Percentiles rank a stretch among this genome's conserved stretches.
phyloP scores from a whole-genome alignment of 2,113 vertebrate species.

The Porphyrio hochstetteri region DNA sequence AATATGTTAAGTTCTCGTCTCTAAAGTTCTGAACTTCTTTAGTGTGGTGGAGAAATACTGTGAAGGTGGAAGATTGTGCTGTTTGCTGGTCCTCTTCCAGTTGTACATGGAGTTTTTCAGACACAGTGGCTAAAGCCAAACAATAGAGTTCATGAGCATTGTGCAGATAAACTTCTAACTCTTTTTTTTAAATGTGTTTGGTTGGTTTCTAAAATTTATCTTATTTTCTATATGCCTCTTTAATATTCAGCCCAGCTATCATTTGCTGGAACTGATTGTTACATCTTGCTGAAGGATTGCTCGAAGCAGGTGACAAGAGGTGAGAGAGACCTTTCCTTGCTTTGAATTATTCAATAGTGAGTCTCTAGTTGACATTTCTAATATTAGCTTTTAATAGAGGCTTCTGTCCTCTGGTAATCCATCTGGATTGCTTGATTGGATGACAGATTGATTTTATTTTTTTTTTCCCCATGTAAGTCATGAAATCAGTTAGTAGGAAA shows the following conservation, averaged over 20 bases:
- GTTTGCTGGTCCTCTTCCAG: background rate
- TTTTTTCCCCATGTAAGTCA: background rate
- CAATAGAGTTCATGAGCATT: background rate
- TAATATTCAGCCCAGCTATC: background rate
- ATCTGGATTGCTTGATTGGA: conserved; percentile 3
- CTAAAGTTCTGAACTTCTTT: background rate
- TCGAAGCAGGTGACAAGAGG: background rate
- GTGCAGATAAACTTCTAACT: background rate
- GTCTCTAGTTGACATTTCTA: conserved; percentile 13
- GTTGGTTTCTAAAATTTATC: no score
- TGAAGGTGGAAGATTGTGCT: background rate
- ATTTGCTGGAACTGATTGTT: background rate
- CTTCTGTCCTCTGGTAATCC: conserved; percentile 8
- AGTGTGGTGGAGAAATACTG: background rate
- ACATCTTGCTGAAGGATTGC: background rate
- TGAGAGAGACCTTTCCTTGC: background rate
- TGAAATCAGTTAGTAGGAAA: background rate
- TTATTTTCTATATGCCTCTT: background rate
- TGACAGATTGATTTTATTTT: background rate
- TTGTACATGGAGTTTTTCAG: background rate
- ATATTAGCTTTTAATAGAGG: background rate
- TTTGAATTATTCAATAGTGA: conserved; percentile 30
- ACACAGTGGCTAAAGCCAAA: background rate
- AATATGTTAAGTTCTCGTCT: background rate
- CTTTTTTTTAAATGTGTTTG: background rate